These are phyloP conservation scores for Hippotragus niger DNA, from an alignment of 2,113 vertebrate genomes.

Conservation along the genomic window DNA sequence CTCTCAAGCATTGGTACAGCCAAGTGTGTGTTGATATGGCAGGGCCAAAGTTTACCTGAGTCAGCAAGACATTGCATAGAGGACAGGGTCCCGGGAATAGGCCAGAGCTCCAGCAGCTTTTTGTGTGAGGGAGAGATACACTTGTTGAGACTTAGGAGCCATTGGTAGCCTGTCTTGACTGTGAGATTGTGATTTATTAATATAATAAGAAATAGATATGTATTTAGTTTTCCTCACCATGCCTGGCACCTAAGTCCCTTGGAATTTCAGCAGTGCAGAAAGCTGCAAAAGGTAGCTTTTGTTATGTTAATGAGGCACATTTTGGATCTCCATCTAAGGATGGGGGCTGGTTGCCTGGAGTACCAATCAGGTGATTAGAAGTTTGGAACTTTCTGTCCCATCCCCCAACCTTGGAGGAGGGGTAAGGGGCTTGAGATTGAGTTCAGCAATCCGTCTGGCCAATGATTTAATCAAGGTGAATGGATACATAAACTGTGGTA, in stretches of 20 bases:
- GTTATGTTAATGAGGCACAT: neutral
- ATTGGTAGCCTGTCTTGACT: neutral
- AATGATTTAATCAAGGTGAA: neutral
- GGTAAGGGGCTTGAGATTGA: neutral
- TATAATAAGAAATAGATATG: neutral
- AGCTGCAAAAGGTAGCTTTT: neutral
- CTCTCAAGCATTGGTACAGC: rapidly evolving
- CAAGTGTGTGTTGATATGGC: neutral
- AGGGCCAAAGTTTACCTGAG: neutral
- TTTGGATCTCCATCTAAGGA: neutral
- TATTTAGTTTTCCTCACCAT: neutral
- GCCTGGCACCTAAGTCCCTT: neutral
- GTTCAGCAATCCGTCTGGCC: neutral
- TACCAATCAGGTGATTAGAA: neutral
- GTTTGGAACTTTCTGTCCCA: neutral
- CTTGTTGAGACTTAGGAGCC: neutral
- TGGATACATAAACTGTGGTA: neutral
- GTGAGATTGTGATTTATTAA: neutral
- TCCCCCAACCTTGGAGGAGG: too few species aligned
- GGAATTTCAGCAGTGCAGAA: neutral
- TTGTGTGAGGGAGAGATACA: neutral
- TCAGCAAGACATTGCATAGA: neutral
- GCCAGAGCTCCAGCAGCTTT: neutral
- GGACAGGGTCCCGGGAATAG: neutral
- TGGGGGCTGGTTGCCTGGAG: neutral